These are phyloP conservation scores for Andrena camellia DNA, from an alignment of 2,888 invertebrate species.

Conservation along the genomic window DNA sequence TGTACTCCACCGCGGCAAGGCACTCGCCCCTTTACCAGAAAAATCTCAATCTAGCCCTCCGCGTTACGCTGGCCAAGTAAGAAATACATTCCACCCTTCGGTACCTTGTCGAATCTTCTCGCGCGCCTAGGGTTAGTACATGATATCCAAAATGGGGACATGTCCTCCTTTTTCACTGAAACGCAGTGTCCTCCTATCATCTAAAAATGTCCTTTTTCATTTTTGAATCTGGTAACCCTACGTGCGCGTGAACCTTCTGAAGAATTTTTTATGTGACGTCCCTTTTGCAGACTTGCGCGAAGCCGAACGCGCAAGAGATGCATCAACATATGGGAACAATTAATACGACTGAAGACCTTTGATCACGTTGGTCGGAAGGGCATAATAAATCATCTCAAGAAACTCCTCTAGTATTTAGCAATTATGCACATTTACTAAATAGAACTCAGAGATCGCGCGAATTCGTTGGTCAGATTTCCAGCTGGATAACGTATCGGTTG, in stretches of 20 bases:
- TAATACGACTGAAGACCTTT: slow-evolving; percentile 46
- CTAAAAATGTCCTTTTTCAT: too few relatives aligned
- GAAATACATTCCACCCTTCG: slow-evolving; percentile 2
- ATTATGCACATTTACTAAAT: neutral
- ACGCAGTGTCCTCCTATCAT: too few relatives aligned
- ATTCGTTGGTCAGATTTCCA: neutral
- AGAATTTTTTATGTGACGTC: neutral
- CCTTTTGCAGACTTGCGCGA: slow-evolving; percentile 25
- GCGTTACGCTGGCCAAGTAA: slow-evolving; percentile 67
- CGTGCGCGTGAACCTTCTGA: neutral
- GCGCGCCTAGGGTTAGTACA: too few relatives aligned
- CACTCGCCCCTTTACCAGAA: slow-evolving; percentile 68
- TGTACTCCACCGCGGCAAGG: slow-evolving; percentile 68
- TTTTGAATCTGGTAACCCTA: too few relatives aligned
- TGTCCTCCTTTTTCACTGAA: too few relatives aligned
- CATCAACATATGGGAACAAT: slow-evolving; percentile 37
- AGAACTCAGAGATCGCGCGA: neutral
- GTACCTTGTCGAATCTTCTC: too few relatives aligned
- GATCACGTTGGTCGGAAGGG: slow-evolving; percentile 42
- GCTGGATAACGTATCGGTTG: neutral
- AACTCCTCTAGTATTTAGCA: slow-evolving; percentile 40
- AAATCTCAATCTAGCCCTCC: slow-evolving; percentile 66
- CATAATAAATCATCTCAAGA: slow-evolving; percentile 33
- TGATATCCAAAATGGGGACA: too few relatives aligned
- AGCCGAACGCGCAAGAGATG: neutral